These are phyloP conservation scores for Coregonus suidteri DNA, from an alignment of 2,797 vertebrate species.

Conservation along the genomic window DNA sequence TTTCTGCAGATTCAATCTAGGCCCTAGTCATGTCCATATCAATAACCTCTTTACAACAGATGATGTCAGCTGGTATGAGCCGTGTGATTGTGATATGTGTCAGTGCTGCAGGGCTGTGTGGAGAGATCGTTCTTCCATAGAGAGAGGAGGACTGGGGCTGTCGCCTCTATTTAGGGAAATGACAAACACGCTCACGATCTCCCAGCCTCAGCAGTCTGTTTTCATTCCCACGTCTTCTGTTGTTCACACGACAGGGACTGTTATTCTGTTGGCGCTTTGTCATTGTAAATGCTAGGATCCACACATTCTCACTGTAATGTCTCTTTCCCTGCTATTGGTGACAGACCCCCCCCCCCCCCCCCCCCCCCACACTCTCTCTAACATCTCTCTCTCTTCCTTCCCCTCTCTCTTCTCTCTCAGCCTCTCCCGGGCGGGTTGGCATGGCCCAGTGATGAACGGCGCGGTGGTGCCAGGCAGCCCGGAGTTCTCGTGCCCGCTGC, in stretches of 20 bases:
- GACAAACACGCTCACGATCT: conserved; percentile 22
- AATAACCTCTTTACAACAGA: not conserved
- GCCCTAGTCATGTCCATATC: not conserved
- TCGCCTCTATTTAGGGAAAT: conserved; percentile 13
- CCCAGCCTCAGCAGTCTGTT: conserved; percentile 29
- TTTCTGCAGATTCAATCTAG: too few relatives aligned
- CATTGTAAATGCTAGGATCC: conserved; percentile 20
- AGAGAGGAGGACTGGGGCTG: not conserved
- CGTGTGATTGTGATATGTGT: not conserved
- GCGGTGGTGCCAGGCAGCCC: conserved; percentile 79
- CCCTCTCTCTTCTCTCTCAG: conserved; percentile 46
- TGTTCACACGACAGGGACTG: conserved; percentile 23
- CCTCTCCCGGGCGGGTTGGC: conserved; percentile 72
- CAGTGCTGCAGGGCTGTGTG: not conserved
- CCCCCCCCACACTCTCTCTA: not conserved
- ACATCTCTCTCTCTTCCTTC: conserved; percentile 3
- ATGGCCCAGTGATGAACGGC: conserved; percentile 84
- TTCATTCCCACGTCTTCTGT: conserved; percentile 24
- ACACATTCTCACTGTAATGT: conserved; percentile 7
- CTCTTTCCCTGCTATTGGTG: not conserved
- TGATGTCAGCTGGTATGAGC: not conserved
- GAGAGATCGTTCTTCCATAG: not conserved
- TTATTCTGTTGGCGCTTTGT: conserved; percentile 9
- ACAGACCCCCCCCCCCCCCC: not conserved
- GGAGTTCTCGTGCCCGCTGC: conserved; percentile 82